A percentile compares a stretch with the other conserved stretches of the same genome.
phyloP scores from a whole-genome alignment of 2,888 invertebrate genomes.

The Chrysolina oricalcia region DNA sequence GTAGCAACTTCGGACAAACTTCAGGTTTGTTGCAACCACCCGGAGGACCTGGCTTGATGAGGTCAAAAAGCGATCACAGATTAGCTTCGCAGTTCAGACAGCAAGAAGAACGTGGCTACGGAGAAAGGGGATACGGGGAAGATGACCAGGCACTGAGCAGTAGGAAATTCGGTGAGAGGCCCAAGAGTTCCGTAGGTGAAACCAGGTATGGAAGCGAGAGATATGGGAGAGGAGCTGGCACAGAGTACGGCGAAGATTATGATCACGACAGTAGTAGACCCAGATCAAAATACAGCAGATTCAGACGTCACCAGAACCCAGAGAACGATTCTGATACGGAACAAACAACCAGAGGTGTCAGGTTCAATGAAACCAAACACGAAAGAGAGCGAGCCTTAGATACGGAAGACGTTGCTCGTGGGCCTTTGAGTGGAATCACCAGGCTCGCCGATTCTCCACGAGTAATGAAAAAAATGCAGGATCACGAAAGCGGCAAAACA shows the following conservation, averaged over 20 bases:
- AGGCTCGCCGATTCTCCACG: constrained; percentile 90
- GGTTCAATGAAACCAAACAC: constrained; percentile 78
- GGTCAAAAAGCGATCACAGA: constrained; percentile 95
- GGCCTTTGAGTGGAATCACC: constrained; percentile 91
- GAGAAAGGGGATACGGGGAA: constrained; percentile 76
- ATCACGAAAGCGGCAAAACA: constrained; percentile 82
- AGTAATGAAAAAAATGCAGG: constrained; percentile 91
- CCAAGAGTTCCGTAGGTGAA: constrained; percentile 61
- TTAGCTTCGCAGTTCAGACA: constrained; percentile 91
- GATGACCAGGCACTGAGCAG: constrained; percentile 81
- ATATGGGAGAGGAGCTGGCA: constrained; percentile 71
- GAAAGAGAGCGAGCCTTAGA: constrained; percentile 86
- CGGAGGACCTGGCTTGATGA: constrained; percentile 84
- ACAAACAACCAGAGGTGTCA: constrained; percentile 75
- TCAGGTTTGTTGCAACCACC: constrained; percentile 76
- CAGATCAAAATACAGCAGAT: constrained; percentile 79
- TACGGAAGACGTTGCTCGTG: constrained; percentile 91
- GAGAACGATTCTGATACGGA: constrained; percentile 88
- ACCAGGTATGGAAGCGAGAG: constrained; percentile 65
- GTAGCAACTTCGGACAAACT: constrained; percentile 71
- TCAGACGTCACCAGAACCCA: constrained; percentile 73
- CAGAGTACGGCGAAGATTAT: constrained; percentile 81
- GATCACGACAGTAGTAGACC: constrained; percentile 77
- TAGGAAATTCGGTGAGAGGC: constrained; percentile 85
- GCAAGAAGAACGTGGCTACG: constrained; percentile 77